These are phyloP conservation scores for Sinocyclocheilus maitianheensis DNA, from an alignment of 2,113 vertebrate species.

Conservation along the genomic window DNA sequence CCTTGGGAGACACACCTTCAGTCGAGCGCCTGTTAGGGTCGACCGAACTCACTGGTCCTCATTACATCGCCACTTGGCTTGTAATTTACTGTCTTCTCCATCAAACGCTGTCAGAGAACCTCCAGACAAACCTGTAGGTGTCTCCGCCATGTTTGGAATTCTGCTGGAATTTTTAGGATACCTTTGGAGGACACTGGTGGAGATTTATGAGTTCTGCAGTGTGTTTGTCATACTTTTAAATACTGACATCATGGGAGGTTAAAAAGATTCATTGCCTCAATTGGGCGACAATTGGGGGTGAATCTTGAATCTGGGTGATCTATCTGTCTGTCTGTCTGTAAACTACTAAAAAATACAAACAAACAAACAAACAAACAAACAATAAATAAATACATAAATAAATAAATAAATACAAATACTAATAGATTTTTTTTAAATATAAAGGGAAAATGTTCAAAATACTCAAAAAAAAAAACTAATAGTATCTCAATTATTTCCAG, in stretches of 20 bases:
- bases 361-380: no score
- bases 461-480: no score
- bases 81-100: constrained; percentile 68
- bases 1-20: constrained; percentile 63
- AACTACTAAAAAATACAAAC: no score
- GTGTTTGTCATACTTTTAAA: not conserved
- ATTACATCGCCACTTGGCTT: constrained; percentile 63
- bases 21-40: constrained; percentile 49
- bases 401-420: no score
- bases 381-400: no score
- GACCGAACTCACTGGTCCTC: constrained; percentile 65
- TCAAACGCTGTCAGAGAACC: constrained; percentile 44
- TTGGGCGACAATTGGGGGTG: not conserved
- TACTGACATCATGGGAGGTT: not conserved
- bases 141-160: constrained; percentile 54
- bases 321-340: no score
- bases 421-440: no score
- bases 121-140: constrained; percentile 43
- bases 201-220: constrained; percentile 48
- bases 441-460: no score
- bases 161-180: constrained; percentile 55
- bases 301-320: no score
- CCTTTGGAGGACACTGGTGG: constrained; percentile 5
- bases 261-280: no score
- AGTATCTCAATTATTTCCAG: no score